Evolutionary conservation across 2,113 vertebrate species (phyloP).

Genomic region (Peucedramus taeniatus): DNA sequence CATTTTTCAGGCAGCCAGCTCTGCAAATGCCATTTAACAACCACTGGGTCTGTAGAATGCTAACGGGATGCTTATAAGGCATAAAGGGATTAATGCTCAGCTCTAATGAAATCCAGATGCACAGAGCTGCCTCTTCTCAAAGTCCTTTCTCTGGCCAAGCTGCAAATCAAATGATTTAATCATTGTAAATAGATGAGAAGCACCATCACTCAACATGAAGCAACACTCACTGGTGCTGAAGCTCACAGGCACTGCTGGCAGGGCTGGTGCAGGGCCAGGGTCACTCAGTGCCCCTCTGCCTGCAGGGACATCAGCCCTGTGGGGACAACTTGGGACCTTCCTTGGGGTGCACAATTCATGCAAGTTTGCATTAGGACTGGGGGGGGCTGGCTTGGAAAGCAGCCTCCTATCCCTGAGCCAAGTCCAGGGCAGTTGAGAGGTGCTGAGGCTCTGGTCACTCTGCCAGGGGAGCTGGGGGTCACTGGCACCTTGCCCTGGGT

Average conservation of each 20-base stretch:
- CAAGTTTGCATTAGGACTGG: background rate
- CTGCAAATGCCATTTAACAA: background rate
- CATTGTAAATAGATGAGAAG: background rate
- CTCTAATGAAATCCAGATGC: conserved; percentile 65
- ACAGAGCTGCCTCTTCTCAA: conserved; percentile 27
- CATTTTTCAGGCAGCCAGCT: background rate
- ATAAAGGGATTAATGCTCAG: conserved; percentile 43
- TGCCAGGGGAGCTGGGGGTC: background rate
- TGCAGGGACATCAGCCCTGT: background rate
- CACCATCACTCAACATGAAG: background rate
- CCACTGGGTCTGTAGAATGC: background rate
- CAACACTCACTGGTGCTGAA: background rate
- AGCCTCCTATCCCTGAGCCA: background rate
- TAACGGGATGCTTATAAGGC: conserved; percentile 43
- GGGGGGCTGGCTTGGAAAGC: background rate
- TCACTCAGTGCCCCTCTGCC: background rate
- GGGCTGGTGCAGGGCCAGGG: background rate
- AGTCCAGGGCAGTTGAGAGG: background rate
- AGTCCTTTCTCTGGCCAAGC: background rate
- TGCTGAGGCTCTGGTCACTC: background rate
- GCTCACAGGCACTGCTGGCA: background rate
- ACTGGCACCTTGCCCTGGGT: background rate
- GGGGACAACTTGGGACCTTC: background rate
- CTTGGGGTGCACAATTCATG: fast-evolving
- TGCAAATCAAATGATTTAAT: conserved; percentile 32